A percentile compares a stretch with the other conserved stretches of the same genome.
Evolutionary conservation across 2,113 vertebrate species (phyloP).

Genomic region (Setophaga kirtlandii): DNA sequence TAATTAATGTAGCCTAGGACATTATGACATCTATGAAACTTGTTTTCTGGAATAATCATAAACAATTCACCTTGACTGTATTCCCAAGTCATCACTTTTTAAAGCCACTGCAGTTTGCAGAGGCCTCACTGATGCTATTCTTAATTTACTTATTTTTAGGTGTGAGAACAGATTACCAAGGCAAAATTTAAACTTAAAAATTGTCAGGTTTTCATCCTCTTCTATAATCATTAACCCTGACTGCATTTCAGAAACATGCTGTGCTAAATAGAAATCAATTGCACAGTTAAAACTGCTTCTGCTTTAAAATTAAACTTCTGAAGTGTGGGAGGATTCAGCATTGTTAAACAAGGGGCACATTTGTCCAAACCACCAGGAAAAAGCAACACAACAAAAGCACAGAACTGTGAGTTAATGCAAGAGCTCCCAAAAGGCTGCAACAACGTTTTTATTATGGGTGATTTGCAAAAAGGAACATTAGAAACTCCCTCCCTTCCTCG

Average conservation of each 20-base stretch:
- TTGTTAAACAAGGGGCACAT: neutral
- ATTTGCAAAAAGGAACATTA: neutral
- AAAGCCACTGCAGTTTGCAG: neutral
- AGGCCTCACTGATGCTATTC: neutral
- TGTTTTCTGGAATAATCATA: neutral
- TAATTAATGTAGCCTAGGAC: neutral
- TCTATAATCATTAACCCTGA: neutral
- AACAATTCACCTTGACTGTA: conserved; percentile 2
- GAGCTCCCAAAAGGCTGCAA: neutral
- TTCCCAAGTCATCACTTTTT: neutral
- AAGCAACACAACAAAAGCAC: neutral
- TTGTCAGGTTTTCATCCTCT: neutral
- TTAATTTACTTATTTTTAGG: conserved; percentile 15
- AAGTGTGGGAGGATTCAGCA: neutral
- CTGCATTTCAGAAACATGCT: neutral
- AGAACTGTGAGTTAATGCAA: neutral
- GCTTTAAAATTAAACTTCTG: neutral
- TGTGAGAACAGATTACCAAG: conserved; percentile 10
- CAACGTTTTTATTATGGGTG: neutral
- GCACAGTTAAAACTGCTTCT: neutral
- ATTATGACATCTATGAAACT: neutral
- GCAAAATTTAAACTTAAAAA: neutral
- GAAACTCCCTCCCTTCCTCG: neutral
- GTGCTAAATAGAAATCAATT: neutral
- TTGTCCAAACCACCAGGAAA: neutral